phyloP scores from a whole-genome alignment of 2,797 vertebrate genomes.

The Hippocampus kuda region DNA sequence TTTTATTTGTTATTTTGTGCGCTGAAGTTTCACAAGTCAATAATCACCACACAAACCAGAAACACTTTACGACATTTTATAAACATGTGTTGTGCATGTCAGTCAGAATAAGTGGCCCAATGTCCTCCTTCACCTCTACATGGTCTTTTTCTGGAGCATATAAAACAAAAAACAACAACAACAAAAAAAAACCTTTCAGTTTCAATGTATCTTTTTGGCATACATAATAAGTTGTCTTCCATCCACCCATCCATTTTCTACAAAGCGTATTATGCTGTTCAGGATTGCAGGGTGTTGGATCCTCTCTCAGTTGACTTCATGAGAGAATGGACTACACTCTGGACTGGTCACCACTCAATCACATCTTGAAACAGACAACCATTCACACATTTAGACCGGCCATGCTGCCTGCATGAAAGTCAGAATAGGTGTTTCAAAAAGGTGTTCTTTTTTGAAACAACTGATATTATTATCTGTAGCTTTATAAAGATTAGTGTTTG shows the following conservation, averaged over 20 bases:
- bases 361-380: too few species aligned
- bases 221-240: too few species aligned
- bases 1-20: not conserved
- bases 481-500: too few species aligned
- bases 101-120: constrained; percentile 15
- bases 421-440: not conserved
- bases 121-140: not conserved
- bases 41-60: constrained; percentile 2
- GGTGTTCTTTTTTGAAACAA: too few species aligned
- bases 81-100: constrained; percentile 24
- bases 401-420: not conserved
- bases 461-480: too few species aligned
- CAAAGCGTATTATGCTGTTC: not conserved
- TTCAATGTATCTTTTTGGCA: too few species aligned
- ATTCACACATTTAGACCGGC: not conserved
- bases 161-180: not conserved
- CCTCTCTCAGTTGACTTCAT: not conserved
- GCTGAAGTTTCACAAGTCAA: not conserved
- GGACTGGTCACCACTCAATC: too few species aligned
- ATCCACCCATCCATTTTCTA: not conserved
- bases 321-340: not conserved
- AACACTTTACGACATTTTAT: constrained; percentile 11
- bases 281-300: not conserved
- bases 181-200: too few species aligned
- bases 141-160: not conserved